Base-by-base conservation (phyloP, 2,888 invertebrate species). In the Sisyra nigra region DNA sequence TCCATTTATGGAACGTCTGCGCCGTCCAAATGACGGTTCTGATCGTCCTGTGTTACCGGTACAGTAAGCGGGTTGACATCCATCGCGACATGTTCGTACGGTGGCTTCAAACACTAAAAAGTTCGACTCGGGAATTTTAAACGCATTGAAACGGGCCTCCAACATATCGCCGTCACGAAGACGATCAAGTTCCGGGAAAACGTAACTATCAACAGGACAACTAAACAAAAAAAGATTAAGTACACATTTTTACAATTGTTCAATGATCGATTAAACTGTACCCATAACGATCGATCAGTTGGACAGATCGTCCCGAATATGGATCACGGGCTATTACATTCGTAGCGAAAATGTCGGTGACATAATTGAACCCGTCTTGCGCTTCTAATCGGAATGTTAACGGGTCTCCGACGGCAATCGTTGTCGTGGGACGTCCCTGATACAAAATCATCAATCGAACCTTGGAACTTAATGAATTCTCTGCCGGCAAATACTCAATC, bases 111-210 rank as follows among this genome's bases (percentile, higher is more conserved):
- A 92, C 1, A 91, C 87, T 51, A 92, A 64, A 69, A 89, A 89
- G 61, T 91, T 91, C 0, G 91, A 91, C 64, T 91, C 91, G 0
- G 91, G 91, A 49, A 92, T 89, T 64, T 91, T 92, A 58, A 91
- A 92, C 1, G 91, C 91, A 60, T 91, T 89, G 60, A 92, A 92
- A 53, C 88, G 72, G 0, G 91, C 89, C 66, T 91, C 89, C 42
- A 92, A 63, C 3, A 85, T 87, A 55, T 89, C 88, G 0, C 87
- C 83, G 53, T 76, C 86, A 17, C 91, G 73, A 1, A 87, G 75
- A 55, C 85, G 79, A 57, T 89, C 89, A 51, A 92, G 60, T 56
- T 89, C 87, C 0, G 91, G 91, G 68, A 92, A 92, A 0, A 92
- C 89, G 55, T 82, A 88, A 13, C 85, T 82, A 61, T 91, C 89